These are phyloP conservation scores for Lonchura striata DNA, from an alignment of 2,113 vertebrate species.

Conservation along the genomic window DNA sequence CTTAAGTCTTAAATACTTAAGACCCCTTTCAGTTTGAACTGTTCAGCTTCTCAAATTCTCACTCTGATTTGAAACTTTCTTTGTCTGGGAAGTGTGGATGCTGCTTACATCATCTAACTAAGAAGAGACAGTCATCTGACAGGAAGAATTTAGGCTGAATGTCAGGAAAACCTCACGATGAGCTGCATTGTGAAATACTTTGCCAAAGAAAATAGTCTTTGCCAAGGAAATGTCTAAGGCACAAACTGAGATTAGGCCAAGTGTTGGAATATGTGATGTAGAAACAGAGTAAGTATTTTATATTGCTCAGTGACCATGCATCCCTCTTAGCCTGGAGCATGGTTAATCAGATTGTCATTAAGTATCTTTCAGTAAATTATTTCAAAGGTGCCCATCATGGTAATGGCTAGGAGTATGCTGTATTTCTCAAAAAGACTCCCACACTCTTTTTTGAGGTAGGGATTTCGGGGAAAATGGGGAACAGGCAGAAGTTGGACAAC, in stretches of 20 bases:
- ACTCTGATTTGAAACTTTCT: neutral
- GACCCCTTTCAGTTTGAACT: neutral
- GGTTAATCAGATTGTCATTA: neutral
- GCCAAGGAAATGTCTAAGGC: neutral
- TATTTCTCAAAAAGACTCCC: neutral
- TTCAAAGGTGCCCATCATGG: rapidly evolving
- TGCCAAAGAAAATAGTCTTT: conserved; percentile 24
- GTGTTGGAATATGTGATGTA: neutral
- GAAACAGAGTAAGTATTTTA: neutral
- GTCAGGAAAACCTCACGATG: neutral
- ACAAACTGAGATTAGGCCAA: neutral
- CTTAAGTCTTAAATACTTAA: too few relatives aligned
- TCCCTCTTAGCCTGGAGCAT: neutral
- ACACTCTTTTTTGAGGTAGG: neutral
- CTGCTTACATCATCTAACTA: neutral
- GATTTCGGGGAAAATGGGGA: neutral
- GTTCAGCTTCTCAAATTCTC: neutral
- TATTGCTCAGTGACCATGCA: neutral
- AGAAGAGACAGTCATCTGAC: neutral
- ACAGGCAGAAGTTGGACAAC: neutral
- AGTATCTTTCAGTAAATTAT: neutral
- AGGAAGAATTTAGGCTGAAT: conserved; percentile 22
- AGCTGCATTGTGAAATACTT: neutral
- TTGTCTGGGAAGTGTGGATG: neutral
- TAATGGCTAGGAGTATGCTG: neutral